Conservation (phyloP, 2,888 invertebrate species). For the Tetropium fuscum region DNA sequence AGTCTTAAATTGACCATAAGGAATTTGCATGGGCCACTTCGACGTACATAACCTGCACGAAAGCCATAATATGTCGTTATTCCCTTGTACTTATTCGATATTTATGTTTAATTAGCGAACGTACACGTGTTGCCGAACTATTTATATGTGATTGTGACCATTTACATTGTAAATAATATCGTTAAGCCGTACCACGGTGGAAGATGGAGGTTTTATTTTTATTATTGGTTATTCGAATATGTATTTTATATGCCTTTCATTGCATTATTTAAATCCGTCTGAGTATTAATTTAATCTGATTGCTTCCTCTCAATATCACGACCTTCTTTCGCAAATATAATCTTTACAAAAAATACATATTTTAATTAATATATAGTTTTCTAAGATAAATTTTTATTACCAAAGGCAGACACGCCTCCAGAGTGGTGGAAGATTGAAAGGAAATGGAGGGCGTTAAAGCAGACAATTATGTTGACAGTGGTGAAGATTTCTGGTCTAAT, state of each 20-base stretch:
- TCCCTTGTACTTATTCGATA: constrained; percentile 45
- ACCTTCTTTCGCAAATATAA: no score
- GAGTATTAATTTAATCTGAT: no score
- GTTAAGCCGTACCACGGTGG: constrained; percentile 34
- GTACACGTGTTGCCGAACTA: constrained; percentile 48
- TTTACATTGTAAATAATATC: constrained; percentile 46
- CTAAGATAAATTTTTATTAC: no score
- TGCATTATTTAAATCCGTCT: neutral
- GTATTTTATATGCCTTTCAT: neutral
- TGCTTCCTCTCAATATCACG: no score
- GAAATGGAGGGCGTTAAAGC: no score
- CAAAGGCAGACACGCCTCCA: no score
- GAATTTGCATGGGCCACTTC: constrained; percentile 46
- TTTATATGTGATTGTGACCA: constrained; percentile 49
- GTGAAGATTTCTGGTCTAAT: no score
- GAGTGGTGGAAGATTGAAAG: no score
- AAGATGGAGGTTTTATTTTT: constrained; percentile 16
- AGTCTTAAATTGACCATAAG: constrained; percentile 43
- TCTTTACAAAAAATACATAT: no score
- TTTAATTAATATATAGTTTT: no score
- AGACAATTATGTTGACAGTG: no score
- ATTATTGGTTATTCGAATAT: neutral
- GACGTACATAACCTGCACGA: constrained; percentile 49
- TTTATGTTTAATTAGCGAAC: constrained; percentile 49
- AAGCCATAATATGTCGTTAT: constrained; percentile 45